Evolutionary conservation across 2,113 vertebrate genomes (phyloP).

Genomic region (Plectropomus leopardus): DNA sequence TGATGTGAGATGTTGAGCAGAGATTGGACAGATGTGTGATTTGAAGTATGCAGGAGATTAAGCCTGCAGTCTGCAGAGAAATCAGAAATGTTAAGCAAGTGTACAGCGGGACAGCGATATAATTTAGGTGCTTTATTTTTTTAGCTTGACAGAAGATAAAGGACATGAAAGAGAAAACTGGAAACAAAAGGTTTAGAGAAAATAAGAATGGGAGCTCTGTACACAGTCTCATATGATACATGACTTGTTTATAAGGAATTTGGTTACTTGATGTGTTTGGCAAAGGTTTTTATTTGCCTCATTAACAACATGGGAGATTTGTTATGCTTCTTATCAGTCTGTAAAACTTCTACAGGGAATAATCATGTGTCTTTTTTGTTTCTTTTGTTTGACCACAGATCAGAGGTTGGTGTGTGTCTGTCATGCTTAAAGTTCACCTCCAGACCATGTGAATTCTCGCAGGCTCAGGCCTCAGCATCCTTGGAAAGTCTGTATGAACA

Average conservation of each 20-base stretch:
- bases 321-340: constrained; percentile 1
- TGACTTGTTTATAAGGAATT: constrained; percentile 1
- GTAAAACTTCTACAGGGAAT: constrained; percentile 35
- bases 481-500: constrained; percentile 5
- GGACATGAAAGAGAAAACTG: not conserved
- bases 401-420: not conserved
- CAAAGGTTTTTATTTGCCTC: not conserved
- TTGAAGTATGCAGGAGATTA: constrained; percentile 61
- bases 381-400: constrained; percentile 1
- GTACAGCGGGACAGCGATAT: not conserved
- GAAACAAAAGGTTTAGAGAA: not conserved
- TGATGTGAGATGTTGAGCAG: constrained; percentile 58
- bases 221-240: not conserved
- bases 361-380: constrained; percentile 22
- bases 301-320: not conserved
- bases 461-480: not conserved
- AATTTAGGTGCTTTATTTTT: constrained; percentile 17
- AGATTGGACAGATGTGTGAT: constrained; percentile 71
- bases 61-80: constrained; percentile 44
- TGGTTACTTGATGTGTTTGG: constrained; percentile 4
- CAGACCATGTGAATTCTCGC: constrained; percentile 17
- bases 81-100: constrained; percentile 54
- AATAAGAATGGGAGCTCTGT: not conserved
- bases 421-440: constrained; percentile 21
- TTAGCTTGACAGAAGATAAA: not conserved